Base-by-base conservation (phyloP, 2,797 vertebrate species). In the Xenops minutus region DNA sequence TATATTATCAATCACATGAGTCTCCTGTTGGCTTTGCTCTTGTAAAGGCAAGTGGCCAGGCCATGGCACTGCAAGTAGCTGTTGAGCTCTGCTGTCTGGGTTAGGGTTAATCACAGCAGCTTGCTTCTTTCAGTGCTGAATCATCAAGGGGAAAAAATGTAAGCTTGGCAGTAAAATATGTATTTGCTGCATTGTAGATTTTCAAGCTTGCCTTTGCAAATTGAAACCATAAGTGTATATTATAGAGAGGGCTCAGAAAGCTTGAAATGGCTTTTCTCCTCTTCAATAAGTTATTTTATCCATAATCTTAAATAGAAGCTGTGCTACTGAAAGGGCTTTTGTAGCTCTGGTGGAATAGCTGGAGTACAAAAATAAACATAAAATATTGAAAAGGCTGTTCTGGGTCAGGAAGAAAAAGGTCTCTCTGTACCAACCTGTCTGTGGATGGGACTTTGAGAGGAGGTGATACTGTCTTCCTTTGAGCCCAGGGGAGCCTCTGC, bases 81-180 rank as follows among this genome's bases (percentile, higher is more conserved):
- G 46, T 72, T 86, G 64, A 91, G 63, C 41, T 79, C 44, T 63
- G 39, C 95, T 93, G 77, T 90, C 85, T 80, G 49, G 9, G 67
- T 72, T 94, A 97, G 96, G 93, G 96, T 97, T 97, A 97, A 97
- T 94, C 88, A 68, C 64, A 91, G 80, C 74, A 41, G 90, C 71
- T 92, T 94, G n/a, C 69, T 82, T 81, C 77, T 80, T 95, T 94
- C 32, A 44, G 56, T 96, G 92, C 95, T 97, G 96, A 96, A 95
- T 96, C 96, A 97, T 95, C 94, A 79, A 76, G 85, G 77, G 85
- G 94, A 95, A 95, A 96, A 96, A 94, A 97, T 96, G 93, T 96
- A 95, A 96, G 86, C 93, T 97, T 97, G 96, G 96, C 95, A 96
- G 95, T 94, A 90, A 96, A 95, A 96, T 92, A 93, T 62, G 92